Base-by-base conservation (phyloP, 2,113 vertebrate species). In the Psettodes erumei region DNA sequence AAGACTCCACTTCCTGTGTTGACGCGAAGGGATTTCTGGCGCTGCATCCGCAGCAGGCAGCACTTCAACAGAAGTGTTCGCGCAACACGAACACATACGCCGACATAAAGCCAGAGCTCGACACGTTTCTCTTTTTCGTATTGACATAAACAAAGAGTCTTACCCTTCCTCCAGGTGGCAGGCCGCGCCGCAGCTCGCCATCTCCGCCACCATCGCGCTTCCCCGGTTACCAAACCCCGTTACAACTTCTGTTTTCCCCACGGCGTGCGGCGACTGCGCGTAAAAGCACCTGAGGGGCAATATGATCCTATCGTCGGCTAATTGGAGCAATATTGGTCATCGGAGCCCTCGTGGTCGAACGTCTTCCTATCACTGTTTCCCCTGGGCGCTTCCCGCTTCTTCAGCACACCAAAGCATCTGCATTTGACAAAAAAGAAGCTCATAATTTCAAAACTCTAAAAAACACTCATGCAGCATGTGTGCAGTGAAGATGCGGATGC, bases 141-240 rank as follows among this genome's bases (percentile, higher is more conserved):
- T 13, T 19, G 19, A 8, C 4, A 56, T 12, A 0, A 21, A 1
- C n/a, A 7, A 50, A 25, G 13, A 23, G 27, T 30, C 83, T 86
- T 81, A 91, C 91, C 88, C 80, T 43, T 90, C 74, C 47, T 92
- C 90, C 53, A 87, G 64, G 28, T 78, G 66, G 37, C 55, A 64
- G 33, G 74, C 75, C 10, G 80, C 74, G 15, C 78, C 80, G 23
- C 58, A 79, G 80, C 45, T 89, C 76, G 68, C 85, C 90, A 92
- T 90, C 71, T 74, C 25, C 6, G 86, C 88, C 78, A 92, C 90
- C 90, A 90, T 91, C 79, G 69, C 78, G 72, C 55, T 1, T 28
- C 18, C 42, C 16, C 13, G 28, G 53, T 13, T 13, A 43, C 8
- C 61, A 15, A 25, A 23, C 19, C n/a, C 60, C 45, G 55, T 37